Evolutionary conservation across 2,797 vertebrate species (phyloP).

Genomic region (Catostomus latipinnis): DNA sequence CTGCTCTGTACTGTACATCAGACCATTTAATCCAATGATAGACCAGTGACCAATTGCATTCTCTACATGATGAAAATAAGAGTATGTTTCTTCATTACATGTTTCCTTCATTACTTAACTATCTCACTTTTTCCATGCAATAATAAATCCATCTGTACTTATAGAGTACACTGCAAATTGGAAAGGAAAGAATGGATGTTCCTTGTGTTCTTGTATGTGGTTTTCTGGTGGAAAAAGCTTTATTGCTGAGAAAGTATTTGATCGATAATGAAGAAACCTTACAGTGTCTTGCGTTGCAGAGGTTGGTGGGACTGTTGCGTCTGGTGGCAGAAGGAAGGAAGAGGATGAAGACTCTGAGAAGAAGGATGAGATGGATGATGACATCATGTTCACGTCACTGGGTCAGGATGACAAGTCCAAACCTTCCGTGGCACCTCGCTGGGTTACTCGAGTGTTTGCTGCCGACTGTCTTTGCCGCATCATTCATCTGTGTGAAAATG

Average conservation of each 20-base stretch:
- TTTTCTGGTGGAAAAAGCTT: too few species aligned
- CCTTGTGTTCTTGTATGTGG: too few species aligned
- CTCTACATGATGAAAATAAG: background rate
- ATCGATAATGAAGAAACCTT: background rate
- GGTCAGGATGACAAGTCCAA: slow-evolving; percentile 96
- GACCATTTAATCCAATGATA: background rate
- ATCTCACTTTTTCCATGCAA: background rate
- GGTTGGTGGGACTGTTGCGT: slow-evolving; percentile 81
- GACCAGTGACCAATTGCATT: background rate
- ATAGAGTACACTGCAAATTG: too few species aligned
- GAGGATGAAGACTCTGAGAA: slow-evolving; percentile 95
- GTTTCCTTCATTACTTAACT: slow-evolving; percentile 19
- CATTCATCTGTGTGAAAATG: slow-evolving; percentile 92
- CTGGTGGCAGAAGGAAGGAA: slow-evolving; percentile 82
- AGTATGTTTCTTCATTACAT: background rate
- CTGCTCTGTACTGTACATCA: background rate
- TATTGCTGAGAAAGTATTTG: background rate
- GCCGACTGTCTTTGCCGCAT: slow-evolving; percentile 96
- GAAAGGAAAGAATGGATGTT: too few species aligned
- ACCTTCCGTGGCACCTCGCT: slow-evolving; percentile 95
- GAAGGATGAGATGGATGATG: slow-evolving; percentile 98
- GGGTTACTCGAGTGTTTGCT: slow-evolving; percentile 97
- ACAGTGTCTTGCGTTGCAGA: slow-evolving; percentile 73
- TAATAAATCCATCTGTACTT: too few species aligned
- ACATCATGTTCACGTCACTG: slow-evolving; percentile 95